A percentile compares a stretch with the other conserved stretches of the same genome.
Conservation (phyloP, 2,888 invertebrate species). For the Sturmia bella region DNA sequence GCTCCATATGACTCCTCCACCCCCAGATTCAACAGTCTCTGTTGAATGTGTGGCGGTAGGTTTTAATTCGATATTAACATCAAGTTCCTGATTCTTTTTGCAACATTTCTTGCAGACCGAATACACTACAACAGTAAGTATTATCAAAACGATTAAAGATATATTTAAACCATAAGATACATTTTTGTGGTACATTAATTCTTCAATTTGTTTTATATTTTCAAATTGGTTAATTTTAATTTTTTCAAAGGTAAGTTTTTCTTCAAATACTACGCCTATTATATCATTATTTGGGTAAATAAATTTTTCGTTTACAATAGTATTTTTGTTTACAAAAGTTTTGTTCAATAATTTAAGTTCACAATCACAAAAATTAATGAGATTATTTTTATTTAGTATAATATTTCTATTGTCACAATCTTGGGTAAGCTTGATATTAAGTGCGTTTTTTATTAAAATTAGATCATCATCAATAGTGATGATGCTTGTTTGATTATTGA, state of each 20-base stretch:
- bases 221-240: constrained; percentile 14
- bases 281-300: constrained; percentile 11
- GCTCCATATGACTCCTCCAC: no score
- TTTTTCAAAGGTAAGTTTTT: constrained; percentile 8
- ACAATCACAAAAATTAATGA: constrained; percentile 56
- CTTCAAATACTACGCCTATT: constrained; percentile 5
- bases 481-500: no score
- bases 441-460: no score
- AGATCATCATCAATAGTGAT: no score
- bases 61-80: constrained; percentile 16
- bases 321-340: no score
- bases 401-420: constrained; percentile 45
- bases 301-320: constrained; percentile 36
- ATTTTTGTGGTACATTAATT: constrained; percentile 6
- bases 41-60: constrained; percentile 8
- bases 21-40: background rate
- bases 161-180: background rate
- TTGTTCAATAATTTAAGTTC: constrained; percentile 37
- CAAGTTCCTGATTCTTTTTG: constrained; percentile 2
- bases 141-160: no score
- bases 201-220: constrained; percentile 9
- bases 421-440: constrained; percentile 23
- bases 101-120: constrained; percentile 6
- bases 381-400: constrained; percentile 25
- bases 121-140: background rate